phyloP scores from a whole-genome alignment of 2,113 vertebrate genomes.

The Trachemys scripta region DNA sequence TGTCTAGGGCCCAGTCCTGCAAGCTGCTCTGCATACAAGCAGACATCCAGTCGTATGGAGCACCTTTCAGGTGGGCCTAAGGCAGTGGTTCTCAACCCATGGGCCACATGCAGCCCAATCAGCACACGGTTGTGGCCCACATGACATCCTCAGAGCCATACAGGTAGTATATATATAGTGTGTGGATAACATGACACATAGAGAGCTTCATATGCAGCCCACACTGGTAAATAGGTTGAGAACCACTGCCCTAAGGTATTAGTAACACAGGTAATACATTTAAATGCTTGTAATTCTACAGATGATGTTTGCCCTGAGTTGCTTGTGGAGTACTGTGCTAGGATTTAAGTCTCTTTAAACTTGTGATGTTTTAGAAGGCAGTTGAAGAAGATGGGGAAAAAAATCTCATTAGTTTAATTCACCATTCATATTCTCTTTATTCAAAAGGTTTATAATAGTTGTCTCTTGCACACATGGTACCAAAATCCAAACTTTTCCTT shows the following conservation, averaged over 20 bases:
- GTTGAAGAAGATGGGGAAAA: neutral
- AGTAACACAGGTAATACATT: neutral
- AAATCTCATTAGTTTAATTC: neutral
- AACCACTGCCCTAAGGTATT: neutral
- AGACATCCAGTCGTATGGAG: neutral
- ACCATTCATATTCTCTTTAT: neutral
- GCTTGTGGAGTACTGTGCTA: neutral
- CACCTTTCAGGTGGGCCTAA: neutral
- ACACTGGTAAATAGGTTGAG: too few relatives aligned
- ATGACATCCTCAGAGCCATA: too few relatives aligned
- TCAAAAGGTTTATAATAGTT: neutral
- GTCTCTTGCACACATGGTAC: neutral
- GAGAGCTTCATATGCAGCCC: too few relatives aligned
- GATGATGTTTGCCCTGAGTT: neutral
- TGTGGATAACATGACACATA: too few relatives aligned
- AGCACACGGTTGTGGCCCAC: too few relatives aligned
- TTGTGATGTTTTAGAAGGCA: neutral
- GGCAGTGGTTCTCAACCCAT: neutral
- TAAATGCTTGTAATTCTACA: neutral
- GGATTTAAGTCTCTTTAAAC: slow-evolving; percentile 9
- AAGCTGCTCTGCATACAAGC: neutral
- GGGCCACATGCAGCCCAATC: too few relatives aligned
- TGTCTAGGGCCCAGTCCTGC: neutral
- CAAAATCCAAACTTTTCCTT: neutral
- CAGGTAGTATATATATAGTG: too few relatives aligned